These are phyloP conservation scores for Philonicus albiceps DNA, from an alignment of 2,888 invertebrate species.

Conservation along the genomic window DNA sequence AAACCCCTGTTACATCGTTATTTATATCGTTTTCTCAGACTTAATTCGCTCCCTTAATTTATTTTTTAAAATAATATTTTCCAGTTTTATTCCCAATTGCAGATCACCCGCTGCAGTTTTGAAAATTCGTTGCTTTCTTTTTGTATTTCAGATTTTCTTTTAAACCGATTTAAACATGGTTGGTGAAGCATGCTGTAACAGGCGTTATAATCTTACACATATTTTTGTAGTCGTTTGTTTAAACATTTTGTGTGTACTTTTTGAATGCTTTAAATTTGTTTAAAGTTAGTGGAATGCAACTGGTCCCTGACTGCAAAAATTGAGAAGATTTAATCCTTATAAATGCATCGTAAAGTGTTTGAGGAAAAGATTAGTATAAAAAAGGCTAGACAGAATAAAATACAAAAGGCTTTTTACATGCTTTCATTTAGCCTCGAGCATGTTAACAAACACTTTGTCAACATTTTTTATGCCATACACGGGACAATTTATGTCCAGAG, in stretches of 20 bases:
- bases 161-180: background rate
- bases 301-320: background rate
- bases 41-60: background rate
- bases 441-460: background rate
- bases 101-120: background rate
- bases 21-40: background rate
- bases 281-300: background rate
- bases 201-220: background rate
- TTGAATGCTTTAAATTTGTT: background rate
- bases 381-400: background rate
- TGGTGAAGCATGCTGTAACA: background rate
- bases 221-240: background rate
- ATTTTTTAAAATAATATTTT: background rate
- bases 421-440: background rate
- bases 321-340: background rate
- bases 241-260: background rate
- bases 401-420: background rate
- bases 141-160: background rate
- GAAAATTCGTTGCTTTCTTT: background rate
- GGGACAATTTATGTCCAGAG: background rate
- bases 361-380: background rate
- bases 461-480: background rate
- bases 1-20: background rate
- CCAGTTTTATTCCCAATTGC: background rate
- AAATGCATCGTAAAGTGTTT: background rate